Base-by-base conservation (phyloP, 2,113 vertebrate species). In the Larimichthys polyactis region DNA sequence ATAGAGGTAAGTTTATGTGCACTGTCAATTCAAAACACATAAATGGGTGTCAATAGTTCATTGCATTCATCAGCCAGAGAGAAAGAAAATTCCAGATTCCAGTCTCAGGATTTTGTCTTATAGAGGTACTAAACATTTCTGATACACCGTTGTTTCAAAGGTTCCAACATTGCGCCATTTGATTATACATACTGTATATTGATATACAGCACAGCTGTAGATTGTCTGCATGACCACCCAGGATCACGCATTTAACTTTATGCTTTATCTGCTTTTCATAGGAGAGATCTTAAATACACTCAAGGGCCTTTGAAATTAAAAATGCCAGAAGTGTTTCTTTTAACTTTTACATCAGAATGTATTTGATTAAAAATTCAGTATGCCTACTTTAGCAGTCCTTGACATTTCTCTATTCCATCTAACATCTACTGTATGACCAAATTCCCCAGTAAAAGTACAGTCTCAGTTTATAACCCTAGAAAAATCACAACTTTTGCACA, bases 311-410 rank as follows among this genome's bases (percentile, higher is more conserved):
- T 65, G 5, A 63, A 48, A 40, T 55, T 14, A 20, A 46, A 46
- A 68, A 60, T 36, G 22, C 69, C 29, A 66, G 20, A 48, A 54
- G 22, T 70, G 40, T 36, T 29, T 29, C 32, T 71, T 82, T 71
- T 29, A 75, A 65, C 32, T 71, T 85, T 69, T 60, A 48, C 20
- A 54, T 32, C 43, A 60, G 60, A 54, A 44, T 48, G 32, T 67
- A 55, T 75, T 65, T 40, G 54, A 67, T 48, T 1, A 60, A 48
- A 60, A 65, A 62, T 20, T 63, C 17, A 64, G 19, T 5, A 11
- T 20, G 52, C 52, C 24, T 36, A 19, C 59, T 44, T 77, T 12
- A 69, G 1, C 36, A 11, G 75, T 16, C 11, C 15, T 15, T 52
- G 19, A 52, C 60, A 3, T 55, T n/a, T 66, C 16, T 71, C 11